Conservation (phyloP, 2,797 vertebrate genomes). For the Percopsis omiscomaycus region DNA sequence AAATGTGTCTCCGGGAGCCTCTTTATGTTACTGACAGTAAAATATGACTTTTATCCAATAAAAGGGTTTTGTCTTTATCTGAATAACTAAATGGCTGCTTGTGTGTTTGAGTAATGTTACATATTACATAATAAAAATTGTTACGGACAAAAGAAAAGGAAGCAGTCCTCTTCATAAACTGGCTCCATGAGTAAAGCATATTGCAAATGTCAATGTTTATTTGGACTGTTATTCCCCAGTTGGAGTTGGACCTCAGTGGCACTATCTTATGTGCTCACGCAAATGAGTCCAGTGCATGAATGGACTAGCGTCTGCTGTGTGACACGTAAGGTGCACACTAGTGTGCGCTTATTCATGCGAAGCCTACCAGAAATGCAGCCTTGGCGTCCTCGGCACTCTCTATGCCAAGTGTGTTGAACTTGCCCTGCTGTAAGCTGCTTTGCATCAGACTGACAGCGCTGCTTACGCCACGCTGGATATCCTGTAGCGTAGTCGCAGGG, state of each 20-base stretch:
- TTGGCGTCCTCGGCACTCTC: constrained; percentile 94
- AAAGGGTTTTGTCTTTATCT: too few relatives aligned
- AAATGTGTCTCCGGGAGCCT: too few relatives aligned
- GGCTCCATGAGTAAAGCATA: too few relatives aligned
- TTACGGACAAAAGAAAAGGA: too few relatives aligned
- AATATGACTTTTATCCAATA: too few relatives aligned
- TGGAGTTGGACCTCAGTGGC: too few relatives aligned
- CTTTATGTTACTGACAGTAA: too few relatives aligned
- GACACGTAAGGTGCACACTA: not conserved
- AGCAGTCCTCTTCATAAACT: too few relatives aligned
- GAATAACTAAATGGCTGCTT: not conserved
- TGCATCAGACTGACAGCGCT: constrained; percentile 97
- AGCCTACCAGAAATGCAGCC: constrained; percentile 90
- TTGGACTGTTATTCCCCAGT: too few relatives aligned
- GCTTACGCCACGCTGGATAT: constrained; percentile 96
- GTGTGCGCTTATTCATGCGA: not conserved
- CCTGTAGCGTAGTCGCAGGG: constrained; percentile 93
- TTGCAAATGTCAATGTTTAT: too few relatives aligned
- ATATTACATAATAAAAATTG: too few relatives aligned
- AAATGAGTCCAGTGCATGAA: not conserved
- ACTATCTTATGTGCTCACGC: too few relatives aligned
- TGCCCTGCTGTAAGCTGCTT: constrained; percentile 97
- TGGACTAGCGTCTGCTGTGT: not conserved
- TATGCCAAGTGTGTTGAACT: constrained; percentile 95
- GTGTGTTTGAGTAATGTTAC: not conserved